phyloP scores from a whole-genome alignment of 2,113 vertebrate genomes.

The Carollia perspicillata region DNA sequence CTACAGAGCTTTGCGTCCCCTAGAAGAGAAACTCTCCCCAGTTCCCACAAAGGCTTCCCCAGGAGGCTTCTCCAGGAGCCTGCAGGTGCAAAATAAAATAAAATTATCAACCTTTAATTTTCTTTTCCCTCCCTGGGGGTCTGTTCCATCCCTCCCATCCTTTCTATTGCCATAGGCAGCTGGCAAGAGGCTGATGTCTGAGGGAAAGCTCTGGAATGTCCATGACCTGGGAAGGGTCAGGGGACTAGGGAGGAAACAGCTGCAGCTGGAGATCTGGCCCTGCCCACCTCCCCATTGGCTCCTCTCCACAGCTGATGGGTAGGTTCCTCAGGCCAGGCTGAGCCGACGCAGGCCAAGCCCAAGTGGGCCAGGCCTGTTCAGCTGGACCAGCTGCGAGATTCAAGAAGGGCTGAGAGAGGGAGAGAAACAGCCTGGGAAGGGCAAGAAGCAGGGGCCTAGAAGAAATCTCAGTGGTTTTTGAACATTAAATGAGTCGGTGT shows the following conservation, averaged over 20 bases:
- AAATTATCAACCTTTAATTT: constrained; percentile 54
- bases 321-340: neutral
- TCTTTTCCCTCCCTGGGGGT: constrained; percentile 20
- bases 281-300: neutral
- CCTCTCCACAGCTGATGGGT: neutral
- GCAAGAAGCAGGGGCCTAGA: neutral
- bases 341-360: neutral
- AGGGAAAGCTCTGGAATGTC: neutral
- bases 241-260: neutral
- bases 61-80: constrained; percentile 4
- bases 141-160: neutral
- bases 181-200: neutral
- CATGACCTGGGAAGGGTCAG: neutral
- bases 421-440: neutral
- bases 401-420: neutral
- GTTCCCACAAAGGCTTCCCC: neutral
- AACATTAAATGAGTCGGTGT: constrained; percentile 59
- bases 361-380: neutral
- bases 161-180: neutral
- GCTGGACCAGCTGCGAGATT: neutral
- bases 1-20: neutral
- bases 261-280: neutral
- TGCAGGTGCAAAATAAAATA: constrained; percentile 43
- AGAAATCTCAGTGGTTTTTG: constrained; percentile 47
- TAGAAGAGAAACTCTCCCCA: neutral